Evolutionary conservation across 1,140 invertebrate species (phyloP), one percentile per base, ranked within the genome.

Genomic region (Melitaea cinxia): DNA sequence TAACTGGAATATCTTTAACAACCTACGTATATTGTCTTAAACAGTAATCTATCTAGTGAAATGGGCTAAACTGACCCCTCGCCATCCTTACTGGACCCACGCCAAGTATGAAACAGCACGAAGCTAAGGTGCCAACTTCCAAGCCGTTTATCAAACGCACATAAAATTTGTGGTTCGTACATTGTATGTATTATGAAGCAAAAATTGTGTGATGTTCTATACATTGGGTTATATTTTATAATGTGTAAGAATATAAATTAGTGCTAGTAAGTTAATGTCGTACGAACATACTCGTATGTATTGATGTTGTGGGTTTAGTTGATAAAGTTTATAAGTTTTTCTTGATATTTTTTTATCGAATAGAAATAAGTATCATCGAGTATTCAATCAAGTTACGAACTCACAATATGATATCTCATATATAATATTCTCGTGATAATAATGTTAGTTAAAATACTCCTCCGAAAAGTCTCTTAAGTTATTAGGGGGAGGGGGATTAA

Each of bases 131-230:
- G 37, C 37, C 35, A 37, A 37, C 35, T 37, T 12, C 35, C 37
- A 42, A 17, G 37, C 37, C 37, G 15, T 42, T 42, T 42, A 42
- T 42, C 37, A 17, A 9, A 4, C 17, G 10, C 17, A 42, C 37
- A 42, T 42, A 42, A 42, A 42, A 42, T 42, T 42, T 42, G 37
- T 42, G 37, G 37, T 5, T n/a, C 5, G 35, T 14, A 17, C 37
- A 42, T 1, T 10, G 30, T 33, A 17, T 42, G 37, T 17, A 42
- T 42, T 15, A 42, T 42, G n/a, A n/a, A n/a, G 5, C 17, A 42
- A 17, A 42, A 42, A 17, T 17, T 17, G 35, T 37, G 4, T 15
- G 12, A 0, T 4, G 14, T 15, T 3, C 17, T 42, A 7, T 42
- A 7, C 14, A 17, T 42, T 37, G 17, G 7, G 14, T 7, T 42